A percentile compares a stretch with the other conserved stretches of the same genome.
phyloP scores from a whole-genome alignment of 1,140 invertebrate species.

The Proales similis region DNA sequence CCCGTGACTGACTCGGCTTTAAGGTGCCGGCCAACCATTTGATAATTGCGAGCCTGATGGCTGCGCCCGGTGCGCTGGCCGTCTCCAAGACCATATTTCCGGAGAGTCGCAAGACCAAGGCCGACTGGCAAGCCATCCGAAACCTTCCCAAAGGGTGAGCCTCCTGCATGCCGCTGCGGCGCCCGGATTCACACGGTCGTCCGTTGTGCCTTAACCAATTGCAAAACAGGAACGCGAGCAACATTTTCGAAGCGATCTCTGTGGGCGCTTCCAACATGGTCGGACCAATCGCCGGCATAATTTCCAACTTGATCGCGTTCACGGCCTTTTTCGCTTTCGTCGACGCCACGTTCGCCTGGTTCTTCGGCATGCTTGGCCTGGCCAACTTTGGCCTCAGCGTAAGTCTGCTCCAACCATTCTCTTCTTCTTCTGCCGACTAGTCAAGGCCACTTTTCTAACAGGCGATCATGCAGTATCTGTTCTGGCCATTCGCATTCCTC shows the following conservation, averaged over 20 bases:
- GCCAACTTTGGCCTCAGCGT: slow-evolving; percentile 28
- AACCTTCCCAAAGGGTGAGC: slow-evolving; percentile 20
- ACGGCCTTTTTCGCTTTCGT: slow-evolving; percentile 40
- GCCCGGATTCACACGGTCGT: neutral
- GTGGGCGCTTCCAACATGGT: slow-evolving; percentile 8
- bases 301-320: slow-evolving; percentile 39
- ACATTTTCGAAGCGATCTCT: slow-evolving; percentile 33
- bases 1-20: neutral
- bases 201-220: neutral
- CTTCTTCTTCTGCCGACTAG: slow-evolving; percentile 10
- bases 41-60: slow-evolving; percentile 40
- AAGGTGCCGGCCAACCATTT: slow-evolving; percentile 38
- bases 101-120: slow-evolving; percentile 29
- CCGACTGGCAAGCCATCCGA: slow-evolving; percentile 16
- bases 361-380: slow-evolving; percentile 38
- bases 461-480: slow-evolving; percentile 30
- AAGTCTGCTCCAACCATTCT: neutral
- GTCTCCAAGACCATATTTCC: slow-evolving; percentile 40
- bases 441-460: neutral
- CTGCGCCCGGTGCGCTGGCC: slow-evolving; percentile 39
- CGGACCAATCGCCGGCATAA: slow-evolving; percentile 32
- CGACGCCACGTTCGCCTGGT: slow-evolving; percentile 40
- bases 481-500: slow-evolving; percentile 30
- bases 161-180: neutral
- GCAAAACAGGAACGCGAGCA: slow-evolving; percentile 12